Base-by-base conservation (phyloP, 2,797 vertebrate genomes). In the Fistularia commersonii region DNA sequence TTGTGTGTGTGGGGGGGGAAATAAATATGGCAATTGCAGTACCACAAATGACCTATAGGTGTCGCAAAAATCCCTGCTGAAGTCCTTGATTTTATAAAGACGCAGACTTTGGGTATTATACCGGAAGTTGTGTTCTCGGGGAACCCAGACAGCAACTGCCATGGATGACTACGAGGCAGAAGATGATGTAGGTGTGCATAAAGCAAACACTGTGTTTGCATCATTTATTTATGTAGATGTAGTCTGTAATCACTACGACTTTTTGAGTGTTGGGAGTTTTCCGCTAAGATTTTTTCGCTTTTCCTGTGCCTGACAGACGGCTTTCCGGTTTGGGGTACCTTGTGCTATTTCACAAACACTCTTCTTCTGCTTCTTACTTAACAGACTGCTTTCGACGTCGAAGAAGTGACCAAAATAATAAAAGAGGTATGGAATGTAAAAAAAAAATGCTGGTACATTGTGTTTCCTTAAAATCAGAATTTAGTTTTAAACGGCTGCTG, bases 371-470 rank as follows among this genome's bases (percentile, higher is more conserved):
- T 66, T 8, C 69, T 47, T 77, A 3, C 48, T 65, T 42, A 64
- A 14, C 79, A 98, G 96, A 89, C 89, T 33, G 61, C 85, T 8
- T 98, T 98, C 77, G 82, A 92, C 36, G 92, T 94, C 13, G 95
- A 97, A 56, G 95, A 98, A 86, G 93, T 98, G 58, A 95, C 88
- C 82, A 83, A 87, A 80, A 93, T 98, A 52, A 92, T 98, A 31
- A 95, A 93, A 84, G 94, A 98, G 93, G 96, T 98, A 88, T 88
- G 66, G 13, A 2, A 34, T 3, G 11, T 38, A 36, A 3, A 14
- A 8, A 8, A 36, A 15, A 48, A 14, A 3, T 8, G 8, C 6
- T 7, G 8, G 13, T 23, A 15, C 9, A 23, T 10, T 38, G 13
- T 12, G 47, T 32, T 41, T 3, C 35, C 15, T 11, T 7, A 23